Evolutionary conservation across 1,140 invertebrate species (phyloP).

Genomic region (Muscidifurax raptorellus): DNA sequence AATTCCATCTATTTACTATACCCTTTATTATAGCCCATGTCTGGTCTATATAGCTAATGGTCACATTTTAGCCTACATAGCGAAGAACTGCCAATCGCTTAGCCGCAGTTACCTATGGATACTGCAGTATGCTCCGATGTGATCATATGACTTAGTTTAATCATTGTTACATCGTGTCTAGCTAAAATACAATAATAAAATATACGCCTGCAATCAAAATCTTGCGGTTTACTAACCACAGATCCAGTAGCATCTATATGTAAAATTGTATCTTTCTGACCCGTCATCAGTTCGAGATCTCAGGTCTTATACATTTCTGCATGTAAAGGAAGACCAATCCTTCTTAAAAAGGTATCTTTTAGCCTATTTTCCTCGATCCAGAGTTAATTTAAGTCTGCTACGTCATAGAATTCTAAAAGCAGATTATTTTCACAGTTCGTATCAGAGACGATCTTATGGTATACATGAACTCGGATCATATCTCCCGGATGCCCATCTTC

Average conservation of each 20-base stretch:
- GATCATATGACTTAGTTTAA: conserved; percentile 42
- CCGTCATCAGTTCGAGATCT: background rate
- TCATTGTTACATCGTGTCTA: background rate
- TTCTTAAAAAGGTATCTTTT: conserved; percentile 11
- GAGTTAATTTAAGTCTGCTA: no score
- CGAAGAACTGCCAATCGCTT: conserved; percentile 17
- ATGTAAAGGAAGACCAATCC: background rate
- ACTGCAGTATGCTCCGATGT: conserved; percentile 37
- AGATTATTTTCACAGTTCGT: no score
- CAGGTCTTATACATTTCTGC: background rate
- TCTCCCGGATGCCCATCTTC: no score
- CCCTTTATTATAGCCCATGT: conserved; percentile 40
- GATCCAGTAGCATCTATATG: conserved; percentile 20
- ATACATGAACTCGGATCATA: no score
- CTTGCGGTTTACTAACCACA: conserved; percentile 32
- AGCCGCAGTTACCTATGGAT: conserved; percentile 43
- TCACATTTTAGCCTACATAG: conserved; percentile 10
- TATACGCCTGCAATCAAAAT: background rate
- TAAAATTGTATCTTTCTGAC: no score
- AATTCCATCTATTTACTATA: conserved; percentile 42
- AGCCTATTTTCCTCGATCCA: background rate
- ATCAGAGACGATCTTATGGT: no score
- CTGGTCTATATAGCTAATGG: conserved; percentile 44
- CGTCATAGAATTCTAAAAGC: no score
- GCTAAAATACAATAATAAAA: conserved; percentile 31